These are phyloP conservation scores for Apamea monoglypha DNA, from an alignment of 2,888 invertebrate species.

Conservation along the genomic window DNA sequence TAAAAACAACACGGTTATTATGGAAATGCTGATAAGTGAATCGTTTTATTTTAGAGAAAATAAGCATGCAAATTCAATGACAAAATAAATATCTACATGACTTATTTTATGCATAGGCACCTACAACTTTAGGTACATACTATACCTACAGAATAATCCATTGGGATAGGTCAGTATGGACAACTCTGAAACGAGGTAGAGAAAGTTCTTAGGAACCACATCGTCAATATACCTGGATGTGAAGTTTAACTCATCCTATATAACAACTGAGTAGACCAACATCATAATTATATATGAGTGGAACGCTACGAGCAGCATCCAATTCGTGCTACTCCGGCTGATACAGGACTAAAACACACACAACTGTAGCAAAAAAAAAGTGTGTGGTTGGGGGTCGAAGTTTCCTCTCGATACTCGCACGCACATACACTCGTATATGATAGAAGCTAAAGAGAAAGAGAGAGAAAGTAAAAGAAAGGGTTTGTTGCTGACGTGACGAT, in stretches of 20 bases:
- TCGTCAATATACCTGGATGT: background rate
- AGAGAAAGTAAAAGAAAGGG: background rate
- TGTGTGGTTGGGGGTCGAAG: background rate
- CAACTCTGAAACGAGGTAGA: background rate
- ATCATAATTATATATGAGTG: background rate
- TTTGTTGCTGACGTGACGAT: too few relatives aligned
- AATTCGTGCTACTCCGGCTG: background rate
- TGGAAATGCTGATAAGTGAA: constrained; percentile 5
- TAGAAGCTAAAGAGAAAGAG: background rate
- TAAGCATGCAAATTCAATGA: background rate
- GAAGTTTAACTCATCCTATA: background rate
- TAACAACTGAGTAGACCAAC: background rate
- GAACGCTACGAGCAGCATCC: background rate
- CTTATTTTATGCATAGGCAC: background rate
- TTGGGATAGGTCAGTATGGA: background rate
- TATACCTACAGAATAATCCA: background rate
- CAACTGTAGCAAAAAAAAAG: background rate
- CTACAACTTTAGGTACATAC: background rate
- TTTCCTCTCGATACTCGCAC: background rate
- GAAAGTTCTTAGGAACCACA: background rate
- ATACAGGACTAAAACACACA: background rate
- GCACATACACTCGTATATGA: background rate
- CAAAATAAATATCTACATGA: background rate
- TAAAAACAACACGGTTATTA: background rate
- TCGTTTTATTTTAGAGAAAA: constrained; percentile 2